A percentile compares a stretch with the other conserved stretches of the same genome.
Conservation (phyloP, 2,888 invertebrate species). For the Ophion costatus region DNA sequence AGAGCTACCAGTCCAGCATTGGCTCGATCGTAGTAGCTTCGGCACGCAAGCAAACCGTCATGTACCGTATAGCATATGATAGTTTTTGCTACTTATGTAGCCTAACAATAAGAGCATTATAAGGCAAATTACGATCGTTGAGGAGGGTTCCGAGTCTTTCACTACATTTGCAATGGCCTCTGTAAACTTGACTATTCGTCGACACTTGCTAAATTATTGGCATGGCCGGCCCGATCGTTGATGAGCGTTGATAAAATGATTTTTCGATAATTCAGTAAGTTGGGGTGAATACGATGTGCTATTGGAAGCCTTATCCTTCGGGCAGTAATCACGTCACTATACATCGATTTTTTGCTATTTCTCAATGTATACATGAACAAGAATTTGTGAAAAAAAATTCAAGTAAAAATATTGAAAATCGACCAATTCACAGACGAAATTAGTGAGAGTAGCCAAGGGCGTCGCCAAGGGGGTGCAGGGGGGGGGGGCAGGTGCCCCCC, state of each 20-base stretch:
- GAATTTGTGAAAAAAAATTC: too few relatives aligned
- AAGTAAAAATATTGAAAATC: too few relatives aligned
- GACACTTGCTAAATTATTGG: slow-evolving; percentile 42
- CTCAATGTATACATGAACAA: too few relatives aligned
- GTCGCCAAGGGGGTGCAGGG: too few relatives aligned
- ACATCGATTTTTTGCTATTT: too few relatives aligned
- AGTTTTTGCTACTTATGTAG: slow-evolving; percentile 53
- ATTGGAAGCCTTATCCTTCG: too few relatives aligned
- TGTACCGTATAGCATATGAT: slow-evolving; percentile 59
- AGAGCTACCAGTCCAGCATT: slow-evolving; percentile 26
- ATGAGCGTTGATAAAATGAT: slow-evolving; percentile 23
- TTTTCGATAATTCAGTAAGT: slow-evolving; percentile 4
- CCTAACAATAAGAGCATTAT: slow-evolving; percentile 52
- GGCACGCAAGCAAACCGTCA: slow-evolving; percentile 61
- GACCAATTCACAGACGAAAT: too few relatives aligned
- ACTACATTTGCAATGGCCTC: not conserved
- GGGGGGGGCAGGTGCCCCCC: too few relatives aligned
- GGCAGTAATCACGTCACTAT: too few relatives aligned
- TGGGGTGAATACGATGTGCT: slow-evolving; percentile 14
- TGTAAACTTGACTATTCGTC: not conserved
- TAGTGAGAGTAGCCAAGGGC: too few relatives aligned
- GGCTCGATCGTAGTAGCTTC: slow-evolving; percentile 41
- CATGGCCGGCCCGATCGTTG: slow-evolving; percentile 10
- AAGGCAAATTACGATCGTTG: slow-evolving; percentile 60
- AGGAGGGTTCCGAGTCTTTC: slow-evolving; percentile 30